phyloP scores from a whole-genome alignment of 2,113 vertebrate species.

The Equus quagga region DNA sequence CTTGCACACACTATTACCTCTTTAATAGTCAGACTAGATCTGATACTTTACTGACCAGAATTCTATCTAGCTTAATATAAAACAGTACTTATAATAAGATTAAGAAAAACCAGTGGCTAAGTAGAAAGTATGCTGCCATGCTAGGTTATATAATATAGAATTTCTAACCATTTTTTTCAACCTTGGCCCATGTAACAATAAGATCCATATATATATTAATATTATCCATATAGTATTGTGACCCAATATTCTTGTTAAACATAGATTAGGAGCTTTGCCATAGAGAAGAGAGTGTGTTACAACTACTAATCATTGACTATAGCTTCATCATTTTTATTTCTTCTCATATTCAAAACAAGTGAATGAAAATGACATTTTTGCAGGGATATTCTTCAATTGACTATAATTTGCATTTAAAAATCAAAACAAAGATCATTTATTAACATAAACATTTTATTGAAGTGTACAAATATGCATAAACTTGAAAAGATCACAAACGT shows the following conservation, averaged over 20 bases:
- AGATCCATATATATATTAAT: not conserved
- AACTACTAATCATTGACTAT: not conserved
- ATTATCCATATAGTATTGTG: not conserved
- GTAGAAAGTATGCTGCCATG: not conserved
- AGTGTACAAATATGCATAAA: not conserved
- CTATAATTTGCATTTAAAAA: not conserved
- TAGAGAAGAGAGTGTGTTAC: not conserved
- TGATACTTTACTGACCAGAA: not conserved
- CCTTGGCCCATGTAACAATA: not conserved
- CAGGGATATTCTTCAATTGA: not conserved
- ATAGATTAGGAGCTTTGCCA: not conserved
- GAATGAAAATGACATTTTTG: not conserved
- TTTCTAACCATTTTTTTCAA: not conserved
- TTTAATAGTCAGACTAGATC: not conserved
- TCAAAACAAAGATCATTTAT: not conserved
- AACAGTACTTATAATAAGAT: not conserved
- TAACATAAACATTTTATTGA: not conserved
- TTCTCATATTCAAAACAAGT: not conserved
- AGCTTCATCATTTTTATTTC: not conserved
- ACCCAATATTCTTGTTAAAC: not conserved
- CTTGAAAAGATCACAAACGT: not conserved
- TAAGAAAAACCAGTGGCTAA: not conserved
- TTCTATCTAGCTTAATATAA: not conserved
- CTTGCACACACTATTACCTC: not conserved
- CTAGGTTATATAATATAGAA: not conserved